phyloP scores from a whole-genome alignment of 2,797 vertebrate genomes.

The Aeoliscus strigatus region DNA sequence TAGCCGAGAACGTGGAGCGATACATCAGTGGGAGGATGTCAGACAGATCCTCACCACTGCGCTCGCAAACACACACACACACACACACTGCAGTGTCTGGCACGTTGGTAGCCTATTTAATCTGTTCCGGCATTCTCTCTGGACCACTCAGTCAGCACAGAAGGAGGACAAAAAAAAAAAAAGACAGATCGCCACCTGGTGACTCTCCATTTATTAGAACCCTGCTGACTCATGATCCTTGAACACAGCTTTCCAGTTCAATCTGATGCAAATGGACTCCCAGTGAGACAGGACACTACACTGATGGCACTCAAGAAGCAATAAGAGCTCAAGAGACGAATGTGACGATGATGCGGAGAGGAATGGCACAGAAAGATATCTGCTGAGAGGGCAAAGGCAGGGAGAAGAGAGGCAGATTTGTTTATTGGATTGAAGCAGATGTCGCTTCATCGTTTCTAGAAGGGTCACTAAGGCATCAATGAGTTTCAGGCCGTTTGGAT shows the following conservation, averaged over 20 bases:
- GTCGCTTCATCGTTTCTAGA: conserved; percentile 38
- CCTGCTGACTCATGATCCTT: conserved; percentile 41
- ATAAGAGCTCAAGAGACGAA: conserved; percentile 6
- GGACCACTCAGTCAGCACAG: conserved; percentile 51
- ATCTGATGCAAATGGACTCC: conserved; percentile 34
- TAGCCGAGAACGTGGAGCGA: too few species aligned
- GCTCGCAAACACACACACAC: conserved; percentile 16
- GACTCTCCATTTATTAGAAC: conserved; percentile 48
- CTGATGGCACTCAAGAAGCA: conserved; percentile 18
- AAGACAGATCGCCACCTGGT: conserved; percentile 44
- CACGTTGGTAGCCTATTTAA: conserved; percentile 47
- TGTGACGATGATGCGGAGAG: conserved; percentile 7
- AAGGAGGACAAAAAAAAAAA: conserved; percentile 24
- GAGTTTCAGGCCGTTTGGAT: conserved; percentile 35
- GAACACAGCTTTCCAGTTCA: conserved; percentile 21
- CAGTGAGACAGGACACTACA: conserved; percentile 1
- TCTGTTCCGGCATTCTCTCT: conserved; percentile 46
- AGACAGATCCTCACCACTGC: conserved; percentile 34
- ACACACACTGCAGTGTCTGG: conserved; percentile 16
- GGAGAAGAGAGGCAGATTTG: background rate
- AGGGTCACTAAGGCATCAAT: conserved; percentile 35
- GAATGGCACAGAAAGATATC: conserved; percentile 1
- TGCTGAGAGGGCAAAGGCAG: background rate
- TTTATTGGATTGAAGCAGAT: conserved; percentile 33
- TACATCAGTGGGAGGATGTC: too few species aligned